These are phyloP conservation scores for Drosophila maculinotata DNA, from an alignment of 2,888 invertebrate species.

Conservation along the genomic window DNA sequence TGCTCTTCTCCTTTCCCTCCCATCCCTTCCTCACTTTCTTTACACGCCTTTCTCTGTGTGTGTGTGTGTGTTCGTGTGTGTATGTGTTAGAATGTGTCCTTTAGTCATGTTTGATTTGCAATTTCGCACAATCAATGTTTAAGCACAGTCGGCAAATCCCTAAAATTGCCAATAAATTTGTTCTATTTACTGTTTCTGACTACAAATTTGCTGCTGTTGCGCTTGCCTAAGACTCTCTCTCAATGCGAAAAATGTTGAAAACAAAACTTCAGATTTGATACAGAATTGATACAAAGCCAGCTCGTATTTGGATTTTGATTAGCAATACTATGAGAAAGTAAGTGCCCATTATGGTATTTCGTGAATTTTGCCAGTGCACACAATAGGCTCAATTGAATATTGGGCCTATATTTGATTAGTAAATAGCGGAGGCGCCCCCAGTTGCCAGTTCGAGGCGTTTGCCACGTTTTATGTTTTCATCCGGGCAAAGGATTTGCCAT, in stretches of 20 bases:
- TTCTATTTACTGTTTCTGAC: conserved; percentile 70
- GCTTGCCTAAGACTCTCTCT: conserved; percentile 9
- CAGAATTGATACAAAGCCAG: too few relatives aligned
- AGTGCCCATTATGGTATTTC: conserved; percentile 33
- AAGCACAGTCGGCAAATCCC: conserved; percentile 70
- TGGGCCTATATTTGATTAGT: conserved; percentile 44
- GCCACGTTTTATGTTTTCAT: conserved; percentile 71
- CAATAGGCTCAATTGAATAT: conserved; percentile 33
- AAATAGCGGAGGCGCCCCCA: conserved; percentile 11
- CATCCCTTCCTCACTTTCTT: too few relatives aligned
- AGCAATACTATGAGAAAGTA: conserved; percentile 23
- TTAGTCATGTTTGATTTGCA: conserved; percentile 80
- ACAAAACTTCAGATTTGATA: too few relatives aligned
- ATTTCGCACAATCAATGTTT: conserved; percentile 72
- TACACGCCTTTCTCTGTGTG: background rate
- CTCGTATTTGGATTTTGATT: conserved; percentile 29
- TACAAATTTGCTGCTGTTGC: conserved; percentile 62
- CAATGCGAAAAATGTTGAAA: conserved; percentile 14
- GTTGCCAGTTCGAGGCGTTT: conserved; percentile 24
- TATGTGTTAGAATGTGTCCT: conserved; percentile 45
- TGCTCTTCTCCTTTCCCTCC: background rate
- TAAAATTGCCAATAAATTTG: conserved; percentile 80
- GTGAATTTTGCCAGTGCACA: conserved; percentile 32
- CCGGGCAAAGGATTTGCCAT: conserved; percentile 71
- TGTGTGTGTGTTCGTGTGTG: conserved; percentile 9